Percentiles rank a stretch among this genome's conserved stretches.
These are phyloP conservation scores for Clanis bilineata DNA, from an alignment of 2,888 invertebrate species.

Conservation along the genomic window DNA sequence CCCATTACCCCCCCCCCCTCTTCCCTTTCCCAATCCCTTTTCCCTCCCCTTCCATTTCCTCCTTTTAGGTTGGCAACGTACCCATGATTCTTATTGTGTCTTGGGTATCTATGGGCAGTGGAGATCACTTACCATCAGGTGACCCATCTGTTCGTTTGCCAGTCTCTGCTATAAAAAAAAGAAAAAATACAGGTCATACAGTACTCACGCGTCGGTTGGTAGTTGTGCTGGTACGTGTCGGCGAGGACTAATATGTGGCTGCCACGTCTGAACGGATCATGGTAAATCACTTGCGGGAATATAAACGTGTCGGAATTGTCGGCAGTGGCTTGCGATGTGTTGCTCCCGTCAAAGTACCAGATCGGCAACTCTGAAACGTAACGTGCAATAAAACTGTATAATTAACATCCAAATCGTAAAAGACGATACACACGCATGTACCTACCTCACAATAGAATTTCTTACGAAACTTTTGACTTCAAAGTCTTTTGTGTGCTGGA, in stretches of 20 bases:
- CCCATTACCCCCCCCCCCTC: no score
- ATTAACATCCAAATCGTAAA: constrained; percentile 28
- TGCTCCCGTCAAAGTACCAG: constrained; percentile 90
- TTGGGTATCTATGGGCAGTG: no score
- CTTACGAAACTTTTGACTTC: background rate
- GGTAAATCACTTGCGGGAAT: constrained; percentile 89
- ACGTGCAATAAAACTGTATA: constrained; percentile 27
- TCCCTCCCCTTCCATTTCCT: no score
- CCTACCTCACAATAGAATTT: constrained; percentile 17
- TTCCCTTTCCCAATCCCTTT: no score
- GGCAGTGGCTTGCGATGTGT: constrained; percentile 84
- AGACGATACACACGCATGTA: constrained; percentile 25
- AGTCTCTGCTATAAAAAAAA: no score
- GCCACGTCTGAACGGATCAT: constrained; percentile 90
- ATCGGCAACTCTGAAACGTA: constrained; percentile 83
- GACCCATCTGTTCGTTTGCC: no score
- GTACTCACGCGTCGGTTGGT: constrained; percentile 71
- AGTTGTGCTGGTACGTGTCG: constrained; percentile 87
- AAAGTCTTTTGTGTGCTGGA: background rate
- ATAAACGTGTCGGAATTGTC: constrained; percentile 88
- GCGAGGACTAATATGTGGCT: constrained; percentile 89
- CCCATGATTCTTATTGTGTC: no score
- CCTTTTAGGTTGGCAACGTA: no score
- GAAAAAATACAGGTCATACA: background rate
- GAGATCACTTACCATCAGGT: no score